Conservation (phyloP, 2,888 invertebrate genomes). For the Euzetes globulus region DNA sequence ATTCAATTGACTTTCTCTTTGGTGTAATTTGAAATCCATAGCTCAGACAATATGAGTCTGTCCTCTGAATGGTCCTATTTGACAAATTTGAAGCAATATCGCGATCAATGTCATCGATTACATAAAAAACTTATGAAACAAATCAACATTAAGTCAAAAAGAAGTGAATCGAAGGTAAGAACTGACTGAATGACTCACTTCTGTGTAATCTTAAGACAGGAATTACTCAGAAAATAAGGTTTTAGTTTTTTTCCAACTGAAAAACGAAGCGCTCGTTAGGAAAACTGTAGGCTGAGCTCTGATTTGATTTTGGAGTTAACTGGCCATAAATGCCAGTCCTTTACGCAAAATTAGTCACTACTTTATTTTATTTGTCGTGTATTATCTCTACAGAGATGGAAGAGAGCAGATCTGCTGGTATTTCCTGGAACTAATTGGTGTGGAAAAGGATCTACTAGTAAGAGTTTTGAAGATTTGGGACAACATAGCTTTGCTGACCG, state of each 20-base stretch:
- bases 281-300: neutral
- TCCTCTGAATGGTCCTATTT: conserved; percentile 34
- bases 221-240: too few species aligned
- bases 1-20: too few species aligned
- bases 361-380: neutral
- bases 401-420: conserved; percentile 61
- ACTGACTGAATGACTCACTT: neutral
- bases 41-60: too few species aligned
- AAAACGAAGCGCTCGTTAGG: too few species aligned
- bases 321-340: neutral
- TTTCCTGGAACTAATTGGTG: conserved; percentile 91
- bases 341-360: neutral
- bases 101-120: conserved; percentile 36
- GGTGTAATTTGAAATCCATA: too few species aligned
- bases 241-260: too few species aligned
- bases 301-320: neutral
- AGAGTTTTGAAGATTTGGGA: conserved; percentile 71
- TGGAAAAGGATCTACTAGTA: conserved; percentile 74
- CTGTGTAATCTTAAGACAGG: too few species aligned
- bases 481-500: conserved; percentile 73
- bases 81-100: conserved; percentile 36
- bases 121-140: conserved; percentile 36
- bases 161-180: neutral
- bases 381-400: conserved; percentile 44
- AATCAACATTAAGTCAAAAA: conserved; percentile 7